These are phyloP conservation scores for Pandemis corylana DNA, from an alignment of 2,888 invertebrate species.

Conservation along the genomic window DNA sequence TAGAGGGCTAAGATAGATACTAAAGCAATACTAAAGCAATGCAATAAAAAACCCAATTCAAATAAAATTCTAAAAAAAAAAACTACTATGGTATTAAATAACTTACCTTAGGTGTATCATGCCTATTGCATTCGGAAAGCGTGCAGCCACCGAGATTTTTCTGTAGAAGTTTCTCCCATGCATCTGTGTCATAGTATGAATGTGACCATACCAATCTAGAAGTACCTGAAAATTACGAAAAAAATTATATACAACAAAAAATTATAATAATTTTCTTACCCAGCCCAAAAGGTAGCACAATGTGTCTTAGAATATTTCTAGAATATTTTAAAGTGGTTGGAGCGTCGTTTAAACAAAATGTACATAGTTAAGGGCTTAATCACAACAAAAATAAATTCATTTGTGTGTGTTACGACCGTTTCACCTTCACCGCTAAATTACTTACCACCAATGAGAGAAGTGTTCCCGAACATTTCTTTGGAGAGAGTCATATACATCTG, in stretches of 20 bases:
- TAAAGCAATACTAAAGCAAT: too few species aligned
- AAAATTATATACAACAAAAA: neutral
- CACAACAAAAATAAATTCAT: too few species aligned
- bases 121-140: constrained; percentile 83
- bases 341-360: too few species aligned
- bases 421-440: neutral
- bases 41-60: too few species aligned
- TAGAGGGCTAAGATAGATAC: too few species aligned
- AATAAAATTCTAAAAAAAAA: too few species aligned
- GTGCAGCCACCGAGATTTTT: constrained; percentile 86
- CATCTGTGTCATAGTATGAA: constrained; percentile 93
- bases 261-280: neutral
- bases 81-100: neutral
- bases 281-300: too few species aligned
- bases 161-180: constrained; percentile 92
- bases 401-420: too few species aligned
- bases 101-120: constrained; percentile 68
- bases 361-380: too few species aligned
- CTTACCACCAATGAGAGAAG: constrained; percentile 71
- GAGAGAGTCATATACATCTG: constrained; percentile 74
- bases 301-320: too few species aligned
- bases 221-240: constrained; percentile 85
- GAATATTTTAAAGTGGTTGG: too few species aligned
- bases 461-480: constrained; percentile 79
- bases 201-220: constrained; percentile 93